Evolutionary conservation across 2,888 invertebrate species (phyloP), one percentile per base, ranked within the genome.

Genomic region (Leucoptera coffeella): DNA sequence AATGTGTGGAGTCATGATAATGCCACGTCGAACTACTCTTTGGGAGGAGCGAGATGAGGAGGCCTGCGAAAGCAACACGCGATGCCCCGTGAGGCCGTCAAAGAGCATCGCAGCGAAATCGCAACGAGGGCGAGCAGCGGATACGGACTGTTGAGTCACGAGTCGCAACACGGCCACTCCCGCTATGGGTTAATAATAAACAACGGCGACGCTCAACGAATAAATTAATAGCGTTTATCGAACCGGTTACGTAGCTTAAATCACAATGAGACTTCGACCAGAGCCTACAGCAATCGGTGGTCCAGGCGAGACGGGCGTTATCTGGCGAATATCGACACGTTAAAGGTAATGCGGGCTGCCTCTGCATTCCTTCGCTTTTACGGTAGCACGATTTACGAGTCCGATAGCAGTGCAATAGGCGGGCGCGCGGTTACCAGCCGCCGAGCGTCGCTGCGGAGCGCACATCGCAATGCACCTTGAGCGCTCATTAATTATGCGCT

Each of bases 371-470:
- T 56, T 45, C 47, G 47, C 47, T 50, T 52, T 50, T 47, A 45
- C 57, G 50, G 58, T 53, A 55, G 57, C 49, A 43, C 50, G 51
- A 58, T 57, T 60, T 51, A 54, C 42, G 44, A 44, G 52, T 53
- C 49, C 51, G 58, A 59, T 61, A 61, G 58, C 59, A 45, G 60
- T n/a, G n/a, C n/a, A n/a, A n/a, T n/a, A n/a, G n/a, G n/a, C n/a
- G n/a, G n/a, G n/a, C n/a, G n/a, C n/a, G n/a, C n/a, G n/a, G n/a
- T n/a, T n/a, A n/a, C n/a, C n/a, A n/a, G n/a, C n/a, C n/a, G n/a
- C n/a, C n/a, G n/a, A n/a, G n/a, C n/a, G n/a, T n/a, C n/a, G n/a
- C n/a, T n/a, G n/a, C n/a, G n/a, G n/a, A n/a, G n/a, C n/a, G n/a
- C n/a, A n/a, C n/a, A n/a, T n/a, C n/a, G n/a, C n/a, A n/a, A n/a